phyloP scores from a whole-genome alignment of 2,113 vertebrate species.

The Lampris megalopsis region DNA sequence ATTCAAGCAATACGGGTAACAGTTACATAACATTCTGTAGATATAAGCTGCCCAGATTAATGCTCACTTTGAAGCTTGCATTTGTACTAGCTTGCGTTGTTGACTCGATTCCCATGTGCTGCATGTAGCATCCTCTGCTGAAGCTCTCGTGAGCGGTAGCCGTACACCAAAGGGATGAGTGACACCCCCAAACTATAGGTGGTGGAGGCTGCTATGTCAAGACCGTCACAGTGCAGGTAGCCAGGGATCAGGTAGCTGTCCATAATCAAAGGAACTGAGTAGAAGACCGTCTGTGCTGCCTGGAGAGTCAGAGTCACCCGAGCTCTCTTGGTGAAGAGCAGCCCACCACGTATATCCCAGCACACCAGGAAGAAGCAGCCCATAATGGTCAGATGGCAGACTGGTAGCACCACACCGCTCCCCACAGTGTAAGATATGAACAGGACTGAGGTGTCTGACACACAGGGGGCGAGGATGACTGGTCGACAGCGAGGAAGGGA shows the following conservation, averaged over 20 bases:
- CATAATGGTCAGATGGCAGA: slow-evolving; percentile 44
- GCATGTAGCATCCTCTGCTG: slow-evolving; percentile 40
- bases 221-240: slow-evolving; percentile 32
- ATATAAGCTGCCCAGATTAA: neutral
- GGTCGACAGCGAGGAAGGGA: slow-evolving; percentile 26
- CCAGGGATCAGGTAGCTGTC: slow-evolving; percentile 41
- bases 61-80: neutral
- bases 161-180: slow-evolving; percentile 58
- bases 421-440: slow-evolving; percentile 1
- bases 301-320: slow-evolving; percentile 49
- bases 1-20: neutral
- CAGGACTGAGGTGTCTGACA: neutral
- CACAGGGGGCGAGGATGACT: slow-evolving; percentile 18
- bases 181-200: slow-evolving; percentile 47
- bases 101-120: slow-evolving; percentile 5
- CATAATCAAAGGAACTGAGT: slow-evolving; percentile 41
- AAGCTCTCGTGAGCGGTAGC: slow-evolving; percentile 55
- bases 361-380: slow-evolving; percentile 51
- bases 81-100: neutral
- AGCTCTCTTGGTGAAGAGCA: slow-evolving; percentile 27
- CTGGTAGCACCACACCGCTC: slow-evolving; percentile 22
- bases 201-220: slow-evolving; percentile 34
- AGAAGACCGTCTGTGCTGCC: slow-evolving; percentile 39
- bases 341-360: slow-evolving; percentile 25
- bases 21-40: neutral